Conservation (phyloP, 1,140 invertebrate species). For the Meloidogyne floridensis region DNA sequence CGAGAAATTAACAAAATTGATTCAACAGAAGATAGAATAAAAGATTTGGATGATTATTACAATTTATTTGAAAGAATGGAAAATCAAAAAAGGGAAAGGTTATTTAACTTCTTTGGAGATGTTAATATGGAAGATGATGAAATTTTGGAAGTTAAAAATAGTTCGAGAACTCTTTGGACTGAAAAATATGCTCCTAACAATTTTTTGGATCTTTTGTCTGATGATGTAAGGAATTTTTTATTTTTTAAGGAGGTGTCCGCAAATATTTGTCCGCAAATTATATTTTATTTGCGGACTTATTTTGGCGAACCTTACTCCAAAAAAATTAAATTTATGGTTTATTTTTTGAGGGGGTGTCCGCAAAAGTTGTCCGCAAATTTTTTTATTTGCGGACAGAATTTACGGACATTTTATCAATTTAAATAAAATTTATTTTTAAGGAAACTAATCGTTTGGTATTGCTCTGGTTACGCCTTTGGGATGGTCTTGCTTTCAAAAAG, state of each 20-base stretch:
- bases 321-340: neutral
- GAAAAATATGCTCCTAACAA: conserved; percentile 34
- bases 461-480: conserved; percentile 32
- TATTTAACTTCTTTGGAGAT: neutral
- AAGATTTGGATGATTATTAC: neutral
- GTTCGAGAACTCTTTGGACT: conserved; percentile 16
- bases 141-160: neutral
- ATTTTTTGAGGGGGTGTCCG: conserved; percentile 10
- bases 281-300: neutral
- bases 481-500: conserved; percentile 21
- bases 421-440: neutral
- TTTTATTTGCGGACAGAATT: neutral
- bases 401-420: too few relatives aligned
- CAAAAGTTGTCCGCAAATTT: neutral
- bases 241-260: conserved; percentile 11
- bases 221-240: conserved; percentile 27
- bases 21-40: neutral
- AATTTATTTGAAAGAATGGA: conserved; percentile 2
- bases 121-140: neutral
- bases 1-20: neutral
- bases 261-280: neutral
- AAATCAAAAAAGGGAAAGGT: neutral
- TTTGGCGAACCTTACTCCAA: too few relatives aligned
- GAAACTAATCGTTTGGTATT: conserved; percentile 15
- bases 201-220: conserved; percentile 34